A percentile compares a stretch with the other conserved stretches of the same genome.
Conservation (phyloP, 1,140 invertebrate species). For the Eulimnadia texana region DNA sequence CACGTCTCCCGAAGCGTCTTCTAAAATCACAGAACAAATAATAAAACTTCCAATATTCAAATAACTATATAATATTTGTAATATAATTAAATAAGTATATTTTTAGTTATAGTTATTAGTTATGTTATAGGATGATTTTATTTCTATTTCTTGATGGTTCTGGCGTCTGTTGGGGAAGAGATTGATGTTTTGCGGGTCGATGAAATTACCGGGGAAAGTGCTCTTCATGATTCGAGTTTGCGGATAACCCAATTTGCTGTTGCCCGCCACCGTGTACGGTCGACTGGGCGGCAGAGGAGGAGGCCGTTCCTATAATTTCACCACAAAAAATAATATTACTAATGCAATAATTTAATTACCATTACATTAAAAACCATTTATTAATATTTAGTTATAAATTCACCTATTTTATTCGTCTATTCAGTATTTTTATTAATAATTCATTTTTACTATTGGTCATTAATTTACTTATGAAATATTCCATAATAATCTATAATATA, state of each 20-base stretch:
- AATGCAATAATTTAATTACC: not conserved
- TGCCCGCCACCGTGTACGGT: conserved; percentile 75
- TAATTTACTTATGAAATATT: not conserved
- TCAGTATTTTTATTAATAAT: too few relatives aligned
- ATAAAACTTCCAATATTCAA: too few relatives aligned
- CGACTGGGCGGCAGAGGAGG: conserved; percentile 77
- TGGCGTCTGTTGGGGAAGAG: not conserved
- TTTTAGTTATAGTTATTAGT: too few relatives aligned
- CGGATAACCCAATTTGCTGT: conserved; percentile 83
- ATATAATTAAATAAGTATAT: too few relatives aligned
- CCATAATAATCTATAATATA: not conserved
- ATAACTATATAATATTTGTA: too few relatives aligned
- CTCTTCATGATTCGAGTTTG: conserved; percentile 81
- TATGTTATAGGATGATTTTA: too few relatives aligned
- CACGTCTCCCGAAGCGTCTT: conserved; percentile 41
- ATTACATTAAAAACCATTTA: too few relatives aligned
- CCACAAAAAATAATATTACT: conserved; percentile 19
- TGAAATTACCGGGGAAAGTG: conserved; percentile 54
- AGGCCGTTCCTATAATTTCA: conserved; percentile 53
- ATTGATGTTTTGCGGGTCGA: not conserved
- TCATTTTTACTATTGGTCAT: too few relatives aligned
- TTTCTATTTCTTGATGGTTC: too few relatives aligned
- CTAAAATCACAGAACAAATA: conserved; percentile 24
- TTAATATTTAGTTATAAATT: too few relatives aligned
- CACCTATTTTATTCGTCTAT: too few relatives aligned